Percentiles rank a stretch among this genome's conserved stretches.
phyloP scores from a whole-genome alignment of 1,140 invertebrate species.

The Leptinotarsa undecemlineata region DNA sequence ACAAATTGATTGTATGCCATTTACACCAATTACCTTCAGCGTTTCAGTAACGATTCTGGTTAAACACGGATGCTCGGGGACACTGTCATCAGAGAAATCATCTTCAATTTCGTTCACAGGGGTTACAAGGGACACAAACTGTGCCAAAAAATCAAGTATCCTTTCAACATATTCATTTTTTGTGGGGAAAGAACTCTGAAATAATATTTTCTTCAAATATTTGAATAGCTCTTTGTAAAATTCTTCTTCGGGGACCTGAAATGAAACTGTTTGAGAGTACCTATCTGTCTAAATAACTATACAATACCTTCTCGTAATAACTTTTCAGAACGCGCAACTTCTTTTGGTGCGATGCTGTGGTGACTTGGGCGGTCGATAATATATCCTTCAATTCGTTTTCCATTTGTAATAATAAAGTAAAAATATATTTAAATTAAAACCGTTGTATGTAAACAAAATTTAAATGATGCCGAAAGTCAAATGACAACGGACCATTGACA shows the following conservation, averaged over 20 bases:
- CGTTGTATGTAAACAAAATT: constrained; percentile 17
- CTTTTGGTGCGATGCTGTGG: constrained; percentile 13
- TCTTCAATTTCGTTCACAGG: constrained; percentile 20
- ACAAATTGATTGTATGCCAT: too few relatives aligned
- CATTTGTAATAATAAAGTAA: background rate
- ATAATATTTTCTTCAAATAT: constrained; percentile 17
- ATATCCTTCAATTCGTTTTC: background rate
- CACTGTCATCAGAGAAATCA: constrained; percentile 15
- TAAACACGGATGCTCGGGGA: constrained; percentile 31
- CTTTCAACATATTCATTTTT: constrained; percentile 30
- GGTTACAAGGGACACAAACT: constrained; percentile 30
- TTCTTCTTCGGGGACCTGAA: constrained; percentile 15
- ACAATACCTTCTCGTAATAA: constrained; percentile 20
- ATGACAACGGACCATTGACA: background rate
- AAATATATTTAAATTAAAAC: constrained; percentile 17
- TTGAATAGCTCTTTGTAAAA: constrained; percentile 5
- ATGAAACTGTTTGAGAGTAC: background rate
- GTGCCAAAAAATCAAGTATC: constrained; percentile 37
- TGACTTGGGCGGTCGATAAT: constrained; percentile 8
- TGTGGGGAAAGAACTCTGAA: background rate
- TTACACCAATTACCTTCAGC: constrained; percentile 28
- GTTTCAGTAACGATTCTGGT: constrained; percentile 29
- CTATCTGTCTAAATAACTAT: too few relatives aligned
- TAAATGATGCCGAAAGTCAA: background rate
- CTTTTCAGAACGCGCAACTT: constrained; percentile 13